phyloP scores from a whole-genome alignment of 2,113 vertebrate genomes.

The Clarias gariepinus region DNA sequence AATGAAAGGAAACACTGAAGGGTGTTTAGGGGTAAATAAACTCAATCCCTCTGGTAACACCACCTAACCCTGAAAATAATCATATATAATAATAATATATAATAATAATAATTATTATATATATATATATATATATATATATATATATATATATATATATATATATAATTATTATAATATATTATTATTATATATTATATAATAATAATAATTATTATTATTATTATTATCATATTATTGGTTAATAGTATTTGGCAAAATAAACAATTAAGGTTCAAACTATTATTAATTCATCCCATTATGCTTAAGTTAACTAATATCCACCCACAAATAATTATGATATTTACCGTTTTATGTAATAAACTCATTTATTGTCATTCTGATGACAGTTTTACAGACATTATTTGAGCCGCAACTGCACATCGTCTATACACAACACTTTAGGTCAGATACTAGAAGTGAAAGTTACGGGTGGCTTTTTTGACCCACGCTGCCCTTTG shows the following conservation, averaged over 20 bases:
- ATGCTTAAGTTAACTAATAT: not conserved
- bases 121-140: too few relatives aligned
- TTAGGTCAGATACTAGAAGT: not conserved
- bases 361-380: not conserved
- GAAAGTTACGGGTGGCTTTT: constrained; percentile 3
- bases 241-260: not conserved
- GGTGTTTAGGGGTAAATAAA: not conserved
- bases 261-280: not conserved
- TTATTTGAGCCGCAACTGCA: not conserved
- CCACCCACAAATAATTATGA: too few relatives aligned
- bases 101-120: not conserved
- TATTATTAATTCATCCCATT: not conserved
- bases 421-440: not conserved
- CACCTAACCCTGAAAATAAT: not conserved
- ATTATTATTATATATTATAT: not conserved
- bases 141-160: too few relatives aligned
- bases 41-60: not conserved
- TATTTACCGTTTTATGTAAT: not conserved
- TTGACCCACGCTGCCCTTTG: constrained; percentile 11
- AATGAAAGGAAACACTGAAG: constrained; percentile 10
- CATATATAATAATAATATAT: too few relatives aligned
- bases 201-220: not conserved
- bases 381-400: not conserved
- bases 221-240: not conserved
- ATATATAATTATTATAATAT: not conserved